Conservation (phyloP, 1,140 invertebrate species). For the Pogonognathellus flavescens region DNA sequence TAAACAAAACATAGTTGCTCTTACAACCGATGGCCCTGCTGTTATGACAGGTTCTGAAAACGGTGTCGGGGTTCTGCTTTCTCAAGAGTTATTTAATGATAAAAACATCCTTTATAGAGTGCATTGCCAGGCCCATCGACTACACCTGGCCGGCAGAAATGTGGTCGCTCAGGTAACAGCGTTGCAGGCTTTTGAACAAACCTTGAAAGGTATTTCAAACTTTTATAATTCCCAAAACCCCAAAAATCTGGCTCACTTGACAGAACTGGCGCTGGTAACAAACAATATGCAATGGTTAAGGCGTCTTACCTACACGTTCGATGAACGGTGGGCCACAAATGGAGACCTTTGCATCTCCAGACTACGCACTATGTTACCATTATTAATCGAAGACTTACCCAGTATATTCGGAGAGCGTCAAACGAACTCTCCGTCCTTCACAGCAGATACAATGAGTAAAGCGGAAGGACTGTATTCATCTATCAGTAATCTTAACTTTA, state of each 20-base stretch:
- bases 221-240: neutral
- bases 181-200: neutral
- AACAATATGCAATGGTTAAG: neutral
- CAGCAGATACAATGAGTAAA: neutral
- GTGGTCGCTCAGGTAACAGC: neutral
- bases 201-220: neutral
- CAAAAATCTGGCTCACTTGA: constrained; percentile 18
- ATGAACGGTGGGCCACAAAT: constrained; percentile 14
- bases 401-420: neutral
- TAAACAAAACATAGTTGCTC: constrained; percentile 19
- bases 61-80: constrained; percentile 32
- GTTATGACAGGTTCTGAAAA: neutral
- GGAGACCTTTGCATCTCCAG: neutral
- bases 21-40: constrained; percentile 2
- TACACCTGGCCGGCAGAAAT: constrained; percentile 7
- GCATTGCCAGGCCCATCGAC: constrained; percentile 36
- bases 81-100: constrained; percentile 8
- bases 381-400: neutral
- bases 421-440: neutral
- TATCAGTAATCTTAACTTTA: neutral
- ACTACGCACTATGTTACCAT: neutral
- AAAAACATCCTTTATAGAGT: constrained; percentile 16
- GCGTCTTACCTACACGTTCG: constrained; percentile 24
- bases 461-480: neutral
- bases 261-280: neutral